Evolutionary conservation across 2,888 invertebrate genomes (phyloP).

Genomic region (Drosophila longiperda): DNA sequence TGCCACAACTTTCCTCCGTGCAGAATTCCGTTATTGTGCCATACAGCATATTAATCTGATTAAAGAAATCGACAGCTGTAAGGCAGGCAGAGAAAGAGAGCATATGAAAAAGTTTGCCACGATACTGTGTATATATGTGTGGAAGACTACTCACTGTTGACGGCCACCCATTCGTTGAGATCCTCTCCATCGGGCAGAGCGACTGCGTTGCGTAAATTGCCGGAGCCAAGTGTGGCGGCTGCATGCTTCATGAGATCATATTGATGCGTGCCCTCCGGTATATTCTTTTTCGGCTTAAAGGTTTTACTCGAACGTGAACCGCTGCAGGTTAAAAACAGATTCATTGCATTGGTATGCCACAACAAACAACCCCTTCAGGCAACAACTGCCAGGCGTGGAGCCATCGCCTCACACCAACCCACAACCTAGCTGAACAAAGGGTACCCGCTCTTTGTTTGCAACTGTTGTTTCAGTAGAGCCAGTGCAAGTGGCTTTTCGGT

Average conservation of each 20-base stretch:
- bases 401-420: constrained; percentile 40
- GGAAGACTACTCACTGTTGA: constrained; percentile 93
- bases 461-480: constrained; percentile 25
- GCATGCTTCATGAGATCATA: constrained; percentile 99
- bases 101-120: neutral
- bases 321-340: constrained; percentile 57
- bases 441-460: constrained; percentile 51
- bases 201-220: constrained; percentile 97
- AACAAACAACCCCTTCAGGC: constrained; percentile 36
- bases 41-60: constrained; percentile 99
- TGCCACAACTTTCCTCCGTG: constrained; percentile 97
- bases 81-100: neutral
- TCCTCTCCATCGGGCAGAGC: constrained; percentile 99
- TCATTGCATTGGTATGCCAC: constrained; percentile 32
- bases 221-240: constrained; percentile 98
- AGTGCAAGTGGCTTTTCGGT: constrained; percentile 24
- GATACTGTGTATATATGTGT: neutral
- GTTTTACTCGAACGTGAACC: constrained; percentile 95
- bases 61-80: constrained; percentile 99
- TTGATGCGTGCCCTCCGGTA: constrained; percentile 99
- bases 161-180: constrained; percentile 99
- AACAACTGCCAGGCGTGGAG: constrained; percentile 13
- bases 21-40: constrained; percentile 99
- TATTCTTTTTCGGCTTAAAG: constrained; percentile 99
- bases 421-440: constrained; percentile 41